phyloP scores from a whole-genome alignment of 2,888 invertebrate genomes.

The Catotricha subobsoleta region DNA sequence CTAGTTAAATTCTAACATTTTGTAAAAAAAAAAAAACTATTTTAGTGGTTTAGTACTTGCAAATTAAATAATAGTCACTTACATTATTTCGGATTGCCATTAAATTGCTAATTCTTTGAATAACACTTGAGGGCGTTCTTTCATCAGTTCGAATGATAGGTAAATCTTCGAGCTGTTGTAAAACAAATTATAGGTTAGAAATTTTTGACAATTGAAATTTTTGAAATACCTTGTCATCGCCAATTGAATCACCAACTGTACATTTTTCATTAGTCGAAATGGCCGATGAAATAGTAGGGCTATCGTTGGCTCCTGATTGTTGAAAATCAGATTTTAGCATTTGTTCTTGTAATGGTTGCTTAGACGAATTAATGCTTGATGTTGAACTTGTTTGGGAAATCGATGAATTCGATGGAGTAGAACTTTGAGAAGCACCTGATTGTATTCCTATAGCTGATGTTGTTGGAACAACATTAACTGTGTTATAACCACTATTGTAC shows the following conservation, averaged over 20 bases:
- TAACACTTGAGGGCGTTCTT: slow-evolving; percentile 68
- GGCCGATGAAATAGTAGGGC: no score
- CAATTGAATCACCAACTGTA: no score
- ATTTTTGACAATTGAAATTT: not conserved
- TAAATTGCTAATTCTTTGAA: slow-evolving; percentile 72
- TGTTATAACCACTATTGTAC: slow-evolving; percentile 28
- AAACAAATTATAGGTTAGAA: not conserved
- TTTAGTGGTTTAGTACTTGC: not conserved
- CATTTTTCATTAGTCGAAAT: no score
- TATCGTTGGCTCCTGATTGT: no score
- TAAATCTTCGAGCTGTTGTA: not conserved
- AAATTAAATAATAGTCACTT: slow-evolving; percentile 23
- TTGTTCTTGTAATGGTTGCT: no score
- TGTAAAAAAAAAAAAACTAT: slow-evolving; percentile 1
- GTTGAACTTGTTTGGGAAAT: no score
- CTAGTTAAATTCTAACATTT: slow-evolving; percentile 22
- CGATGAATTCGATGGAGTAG: no score
- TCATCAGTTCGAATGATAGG: slow-evolving; percentile 43
- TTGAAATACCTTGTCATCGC: not conserved
- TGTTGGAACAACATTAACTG: slow-evolving; percentile 23
- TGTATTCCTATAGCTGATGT: no score
- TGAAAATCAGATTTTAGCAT: no score
- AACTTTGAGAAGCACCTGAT: not conserved
- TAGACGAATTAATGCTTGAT: no score
- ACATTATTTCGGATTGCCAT: slow-evolving; percentile 66